Evolutionary conservation across 2,888 invertebrate genomes (phyloP), one percentile per base, ranked within the genome.

Genomic region (Axea sp.): DNA sequence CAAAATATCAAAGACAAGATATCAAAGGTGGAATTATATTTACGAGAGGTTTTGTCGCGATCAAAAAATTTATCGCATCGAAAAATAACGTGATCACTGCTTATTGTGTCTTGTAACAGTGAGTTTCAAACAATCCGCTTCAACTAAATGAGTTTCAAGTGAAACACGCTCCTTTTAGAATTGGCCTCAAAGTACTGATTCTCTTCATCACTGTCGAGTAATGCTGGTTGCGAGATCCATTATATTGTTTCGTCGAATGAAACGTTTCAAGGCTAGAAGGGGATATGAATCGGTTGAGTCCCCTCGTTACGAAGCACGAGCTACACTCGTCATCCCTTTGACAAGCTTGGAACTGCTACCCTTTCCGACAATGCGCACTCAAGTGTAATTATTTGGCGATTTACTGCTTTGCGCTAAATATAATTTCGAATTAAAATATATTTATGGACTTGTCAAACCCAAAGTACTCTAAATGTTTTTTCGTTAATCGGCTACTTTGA

Each of bases 381-480:
- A 72, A 74, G 76, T 77, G 79, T 82, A 84, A 86, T 86, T 85
- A 84, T 84, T 84, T 83, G 78, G 81, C 81, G 84, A 86, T 86
- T 84, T 83, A 80, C 83, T 80, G 80, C 78, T 81, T 78, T 78
- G 80, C 78, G 78, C 68, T 73, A 74, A 65, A 71, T 74, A 79
- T 79, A 76, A 80, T 81, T 81, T 79, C 78, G 78, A 81, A 84
- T 83, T 83, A 81, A 84, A 83, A 84, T 82, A 83, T 83, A 83
- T 83, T 84, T 83, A 81, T 80, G 81, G 75, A 80, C 77, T 74
- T 71, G 78, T 80, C 79, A 76, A 77, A 79, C 78, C 77, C 78
- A 80, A 76, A 77, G 80, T 77, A 77, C 82, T 77, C 77, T 31
- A 60, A 80, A 79, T 80, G 78, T 77, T 76, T 62, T 26, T 77